Percentiles rank a stretch among this genome's conserved stretches.
Conservation (phyloP, 2,888 invertebrate species). For the Trypoxylon attenuatum region DNA sequence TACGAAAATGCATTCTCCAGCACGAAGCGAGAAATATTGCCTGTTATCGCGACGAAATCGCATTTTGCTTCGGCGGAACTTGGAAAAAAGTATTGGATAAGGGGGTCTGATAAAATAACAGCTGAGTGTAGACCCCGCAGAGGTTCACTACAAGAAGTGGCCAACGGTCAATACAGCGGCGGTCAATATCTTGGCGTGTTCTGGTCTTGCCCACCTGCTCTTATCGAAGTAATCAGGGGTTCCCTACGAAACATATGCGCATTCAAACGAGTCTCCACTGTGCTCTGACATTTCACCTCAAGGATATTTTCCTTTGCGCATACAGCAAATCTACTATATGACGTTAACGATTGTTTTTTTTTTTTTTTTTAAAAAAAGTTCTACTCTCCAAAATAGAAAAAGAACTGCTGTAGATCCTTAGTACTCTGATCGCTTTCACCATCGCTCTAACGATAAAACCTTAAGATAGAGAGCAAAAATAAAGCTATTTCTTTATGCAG, state of each 20-base stretch:
- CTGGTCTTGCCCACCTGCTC: constrained; percentile 50
- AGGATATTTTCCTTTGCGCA: constrained; percentile 40
- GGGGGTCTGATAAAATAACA: background rate
- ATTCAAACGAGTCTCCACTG: constrained; percentile 43
- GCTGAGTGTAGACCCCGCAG: constrained; percentile 26
- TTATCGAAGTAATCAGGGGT: constrained; percentile 54
- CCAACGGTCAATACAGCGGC: constrained; percentile 70
- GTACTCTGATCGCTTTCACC: no score
- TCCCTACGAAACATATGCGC: constrained; percentile 50
- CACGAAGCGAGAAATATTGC: background rate
- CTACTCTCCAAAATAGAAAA: no score
- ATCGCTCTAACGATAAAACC: no score
- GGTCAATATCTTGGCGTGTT: constrained; percentile 72
- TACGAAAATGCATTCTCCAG: background rate
- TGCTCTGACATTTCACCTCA: constrained; percentile 52
- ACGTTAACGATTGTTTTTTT: constrained; percentile 21
- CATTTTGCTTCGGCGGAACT: background rate
- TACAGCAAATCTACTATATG: constrained; percentile 22
- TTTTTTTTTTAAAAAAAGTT: background rate
- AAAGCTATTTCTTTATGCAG: constrained; percentile 77
- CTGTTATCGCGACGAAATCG: background rate
- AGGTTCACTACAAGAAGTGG: constrained; percentile 51
- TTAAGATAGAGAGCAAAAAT: no score
- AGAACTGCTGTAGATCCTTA: no score
- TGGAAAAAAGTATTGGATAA: background rate